These are phyloP conservation scores for Spodoptera litura DNA, from an alignment of 1,140 invertebrate genomes.

Conservation along the genomic window DNA sequence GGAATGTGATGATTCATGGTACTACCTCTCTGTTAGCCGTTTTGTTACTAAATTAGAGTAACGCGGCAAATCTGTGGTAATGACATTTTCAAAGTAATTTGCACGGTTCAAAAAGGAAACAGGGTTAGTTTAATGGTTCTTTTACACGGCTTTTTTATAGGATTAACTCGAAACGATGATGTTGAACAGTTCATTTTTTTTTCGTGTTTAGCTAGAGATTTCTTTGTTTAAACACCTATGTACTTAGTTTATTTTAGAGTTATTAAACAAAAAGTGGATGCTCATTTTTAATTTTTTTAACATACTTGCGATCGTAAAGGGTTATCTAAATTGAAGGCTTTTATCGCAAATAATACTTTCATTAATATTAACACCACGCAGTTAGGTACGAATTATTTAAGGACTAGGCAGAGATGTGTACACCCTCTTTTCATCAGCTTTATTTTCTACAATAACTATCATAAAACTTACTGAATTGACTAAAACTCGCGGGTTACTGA, in stretches of 20 bases:
- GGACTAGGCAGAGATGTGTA: too few species aligned
- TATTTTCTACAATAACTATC: too few species aligned
- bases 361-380: neutral
- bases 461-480: too few species aligned
- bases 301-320: too few species aligned
- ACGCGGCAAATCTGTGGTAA: conserved; percentile 33
- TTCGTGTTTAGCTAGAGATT: neutral
- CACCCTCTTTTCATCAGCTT: too few species aligned
- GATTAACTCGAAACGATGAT: neutral
- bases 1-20: conserved; percentile 35
- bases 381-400: neutral
- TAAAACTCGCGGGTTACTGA: too few species aligned
- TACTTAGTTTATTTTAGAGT: neutral
- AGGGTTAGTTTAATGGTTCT: conserved; percentile 12
- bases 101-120: conserved; percentile 29
- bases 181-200: conserved; percentile 18
- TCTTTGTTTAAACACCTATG: neutral
- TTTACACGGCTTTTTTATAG: conserved; percentile 9
- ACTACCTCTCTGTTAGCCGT: conserved; percentile 26
- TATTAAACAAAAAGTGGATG: too few species aligned
- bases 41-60: conserved; percentile 40
- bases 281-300: too few species aligned
- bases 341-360: too few species aligned
- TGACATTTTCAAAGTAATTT: conserved; percentile 34
- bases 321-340: too few species aligned